Percentiles rank a stretch among this genome's conserved stretches.
Evolutionary conservation across 2,113 vertebrate genomes (phyloP).

Genomic region (Rana temporaria): DNA sequence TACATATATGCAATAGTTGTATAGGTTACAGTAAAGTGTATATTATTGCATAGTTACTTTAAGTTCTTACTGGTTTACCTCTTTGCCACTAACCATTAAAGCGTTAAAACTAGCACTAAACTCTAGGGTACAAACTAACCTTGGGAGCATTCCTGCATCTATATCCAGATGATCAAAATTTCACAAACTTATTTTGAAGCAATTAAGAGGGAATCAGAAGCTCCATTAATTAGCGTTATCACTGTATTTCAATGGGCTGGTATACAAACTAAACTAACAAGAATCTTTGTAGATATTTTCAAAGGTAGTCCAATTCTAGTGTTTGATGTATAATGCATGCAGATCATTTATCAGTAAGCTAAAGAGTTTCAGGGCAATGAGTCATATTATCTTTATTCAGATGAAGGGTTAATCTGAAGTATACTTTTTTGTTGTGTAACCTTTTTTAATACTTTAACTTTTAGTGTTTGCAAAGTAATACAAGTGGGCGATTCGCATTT

Average conservation of each 20-base stretch:
- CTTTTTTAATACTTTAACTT: conserved; percentile 8
- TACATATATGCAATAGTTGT: no score
- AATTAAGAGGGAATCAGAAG: conserved; percentile 30
- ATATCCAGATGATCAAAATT: conserved; percentile 13
- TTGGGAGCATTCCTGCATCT: background rate
- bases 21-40: no score
- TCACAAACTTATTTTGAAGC: conserved; percentile 21
- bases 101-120: background rate
- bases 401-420: conserved; percentile 27
- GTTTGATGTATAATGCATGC: conserved; percentile 42
- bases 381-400: background rate
- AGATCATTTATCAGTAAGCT: conserved; percentile 25
- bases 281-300: conserved; percentile 47
- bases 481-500: background rate
- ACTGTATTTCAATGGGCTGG: background rate
- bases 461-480: conserved; percentile 35
- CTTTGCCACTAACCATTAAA: background rate
- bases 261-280: conserved; percentile 18
- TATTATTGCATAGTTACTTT: no score
- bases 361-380: conserved; percentile 41
- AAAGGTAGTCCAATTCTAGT: conserved; percentile 14
- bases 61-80: no score
- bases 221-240: conserved; percentile 42
- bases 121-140: background rate
- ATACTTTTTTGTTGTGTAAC: conserved; percentile 12